Base-by-base conservation (phyloP, 2,797 vertebrate genomes). In the Paramormyrops hopkinsi region DNA sequence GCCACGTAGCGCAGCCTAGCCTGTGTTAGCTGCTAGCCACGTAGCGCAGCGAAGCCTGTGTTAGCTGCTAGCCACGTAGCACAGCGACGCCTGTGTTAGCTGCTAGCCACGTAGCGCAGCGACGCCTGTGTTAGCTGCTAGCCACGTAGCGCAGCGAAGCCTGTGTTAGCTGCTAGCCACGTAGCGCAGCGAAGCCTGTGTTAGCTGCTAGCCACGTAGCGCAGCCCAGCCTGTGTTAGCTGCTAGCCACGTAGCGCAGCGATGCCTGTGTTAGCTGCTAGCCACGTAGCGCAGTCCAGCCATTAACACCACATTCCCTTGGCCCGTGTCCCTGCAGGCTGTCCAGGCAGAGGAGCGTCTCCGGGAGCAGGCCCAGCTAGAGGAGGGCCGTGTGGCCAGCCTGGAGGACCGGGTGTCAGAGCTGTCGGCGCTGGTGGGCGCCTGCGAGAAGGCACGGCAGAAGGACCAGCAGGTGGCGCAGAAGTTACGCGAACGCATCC, bases 341-440 rank as follows among this genome's bases (percentile, higher is more conserved):
- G 92, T 94, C 0, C 96, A 97, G 73, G 96, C 93, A 0, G 97
- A 98, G 92, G 96, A 97, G 83, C 96, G 94, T 3, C 95, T 97
- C 0, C 94, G 90, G 9, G 96, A 97, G 88, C 97, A 95, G 0
- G 95, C 97, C 0, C 96, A 96, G 93, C 92, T 94, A 5, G 97
- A 98, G 53, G 98, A 99, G 92, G 91, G 88, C 5, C 94, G 98
- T 0, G 97, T 97, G 2, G 96, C 97, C 0, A 95, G 94, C 89
- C 91, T 99, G 92, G 98, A 99, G 93, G 96, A 95, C 4, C 96
- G 96, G 0, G 96, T 98, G 17, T 96, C 97, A 0, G 96, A 99
- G 90, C 95, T 97, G 79, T 98, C 98, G 0, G 97, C 97, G 56
- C 94, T 99, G 0, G 94, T 99, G 3, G 98, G 98, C 4, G 94